These are phyloP conservation scores for Propithecus deckenii DNA, from an alignment of 2,797 vertebrate genomes.

Conservation along the genomic window DNA sequence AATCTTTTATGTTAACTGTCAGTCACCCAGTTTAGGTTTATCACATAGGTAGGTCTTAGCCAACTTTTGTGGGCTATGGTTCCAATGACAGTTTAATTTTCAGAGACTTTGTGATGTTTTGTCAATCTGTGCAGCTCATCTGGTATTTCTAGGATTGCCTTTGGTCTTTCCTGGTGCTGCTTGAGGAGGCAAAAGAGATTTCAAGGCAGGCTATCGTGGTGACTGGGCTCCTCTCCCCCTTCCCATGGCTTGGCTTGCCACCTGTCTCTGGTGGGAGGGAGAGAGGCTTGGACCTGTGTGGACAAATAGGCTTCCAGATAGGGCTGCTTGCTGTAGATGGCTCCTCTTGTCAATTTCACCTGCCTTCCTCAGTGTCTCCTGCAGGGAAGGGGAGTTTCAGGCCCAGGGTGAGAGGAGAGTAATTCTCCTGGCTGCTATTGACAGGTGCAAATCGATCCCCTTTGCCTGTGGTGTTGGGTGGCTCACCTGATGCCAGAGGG, in stretches of 20 bases:
- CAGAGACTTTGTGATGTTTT: not conserved
- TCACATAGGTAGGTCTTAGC: not conserved
- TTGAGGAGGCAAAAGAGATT: not conserved
- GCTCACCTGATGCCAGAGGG: not conserved
- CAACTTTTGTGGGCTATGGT: not conserved
- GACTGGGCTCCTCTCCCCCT: not conserved
- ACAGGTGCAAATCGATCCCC: not conserved
- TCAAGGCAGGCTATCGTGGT: not conserved
- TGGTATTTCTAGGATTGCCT: not conserved
- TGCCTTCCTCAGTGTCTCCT: not conserved
- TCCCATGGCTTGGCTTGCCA: not conserved
- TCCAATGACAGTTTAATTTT: not conserved
- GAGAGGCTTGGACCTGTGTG: not conserved
- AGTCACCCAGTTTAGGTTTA: not conserved
- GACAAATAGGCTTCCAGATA: not conserved
- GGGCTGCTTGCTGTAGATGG: too few species aligned
- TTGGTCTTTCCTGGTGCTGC: not conserved
- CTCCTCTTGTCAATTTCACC: not conserved
- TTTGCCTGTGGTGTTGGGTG: not conserved
- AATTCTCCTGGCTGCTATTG: not conserved
- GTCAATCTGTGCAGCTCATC: not conserved
- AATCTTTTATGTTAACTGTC: not conserved
- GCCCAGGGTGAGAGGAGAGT: not conserved
- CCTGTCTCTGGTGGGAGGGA: not conserved
- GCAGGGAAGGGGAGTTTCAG: not conserved